Evolutionary conservation across 1,140 invertebrate genomes (phyloP), one percentile per base, ranked within the genome.

Genomic region (Calycopis cecrops): DNA sequence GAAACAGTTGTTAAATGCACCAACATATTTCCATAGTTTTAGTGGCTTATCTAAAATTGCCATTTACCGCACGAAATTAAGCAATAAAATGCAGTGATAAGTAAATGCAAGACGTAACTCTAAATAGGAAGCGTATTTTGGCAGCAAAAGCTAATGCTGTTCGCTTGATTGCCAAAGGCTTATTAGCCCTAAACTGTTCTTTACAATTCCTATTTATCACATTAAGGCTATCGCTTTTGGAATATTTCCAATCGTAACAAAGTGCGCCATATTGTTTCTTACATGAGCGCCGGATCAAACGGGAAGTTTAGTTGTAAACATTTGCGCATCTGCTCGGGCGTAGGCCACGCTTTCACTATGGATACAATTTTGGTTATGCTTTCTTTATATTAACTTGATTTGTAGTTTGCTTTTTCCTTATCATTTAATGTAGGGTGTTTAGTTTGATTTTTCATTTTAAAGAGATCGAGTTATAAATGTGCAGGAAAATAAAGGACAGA

Each of bases 101-200:
- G 59, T 44, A 63, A 47, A n/a, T 40, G 52, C 50, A 42, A 59
- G 63, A 62, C 52, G 55, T 14, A 58, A 52, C 38, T 49, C 47
- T 12, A 53, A 59, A 51, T 48, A 37, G 17, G 40, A 44, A 44
- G 2, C 21, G 21, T 53, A 35, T 55, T 12, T 57, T 67, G 62
- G 65, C 62, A 62, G 53, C 57, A 57, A 55, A 42, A 48, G 57
- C 59, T 67, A 67, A 67, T 64, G 35, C 55, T 28, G 21, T 44
- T 49, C 48, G 52, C 57, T 61, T 64, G 48, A 63, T 66, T 62
- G 65, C 65, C 65, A 67, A 67, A 63, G 60, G 59, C 54, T 62
- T 62, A 62, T 65, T 62, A 58, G 57, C 57, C 56, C 52, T 60
- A 52, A 60, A 56, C 34, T 35, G 58, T 51, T 59, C 53, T 62